Conservation (phyloP, 2,113 vertebrate genomes). For the Tyrannus savana region DNA sequence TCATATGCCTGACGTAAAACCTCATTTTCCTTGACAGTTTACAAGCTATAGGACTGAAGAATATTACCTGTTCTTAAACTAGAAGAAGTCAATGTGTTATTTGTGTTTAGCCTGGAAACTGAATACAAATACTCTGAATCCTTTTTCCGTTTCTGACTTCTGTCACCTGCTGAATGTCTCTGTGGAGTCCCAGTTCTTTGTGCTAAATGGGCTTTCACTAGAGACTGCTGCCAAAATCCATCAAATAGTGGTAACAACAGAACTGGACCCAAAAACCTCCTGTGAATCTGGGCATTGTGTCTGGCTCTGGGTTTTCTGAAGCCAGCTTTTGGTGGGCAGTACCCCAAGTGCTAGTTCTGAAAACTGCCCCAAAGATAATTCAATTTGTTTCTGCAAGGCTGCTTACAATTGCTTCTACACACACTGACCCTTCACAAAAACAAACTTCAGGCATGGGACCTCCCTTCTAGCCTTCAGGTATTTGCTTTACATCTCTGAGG, state of each 20-base stretch:
- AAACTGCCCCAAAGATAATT: background rate
- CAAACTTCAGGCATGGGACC: background rate
- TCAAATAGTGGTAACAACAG: background rate
- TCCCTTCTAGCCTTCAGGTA: background rate
- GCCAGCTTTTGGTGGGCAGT: background rate
- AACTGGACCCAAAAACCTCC: background rate
- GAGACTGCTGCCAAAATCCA: background rate
- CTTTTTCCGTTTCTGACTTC: background rate
- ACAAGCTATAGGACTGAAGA: background rate
- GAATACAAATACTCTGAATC: background rate
- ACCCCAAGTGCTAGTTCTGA: background rate
- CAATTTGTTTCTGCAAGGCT: background rate
- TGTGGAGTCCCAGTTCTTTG: background rate
- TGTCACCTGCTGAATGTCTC: background rate
- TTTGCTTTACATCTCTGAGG: conserved; percentile 16
- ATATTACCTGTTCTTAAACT: background rate
- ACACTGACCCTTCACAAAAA: background rate
- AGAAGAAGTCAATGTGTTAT: background rate
- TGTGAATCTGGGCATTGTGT: background rate
- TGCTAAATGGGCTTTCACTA: background rate
- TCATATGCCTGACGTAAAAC: background rate
- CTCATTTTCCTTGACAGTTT: conserved; percentile 7
- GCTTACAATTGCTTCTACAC: background rate
- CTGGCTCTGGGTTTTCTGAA: background rate
- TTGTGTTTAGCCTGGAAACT: background rate